Evolutionary conservation across 1,140 invertebrate species (phyloP).

Genomic region (Drosophila suzukii): DNA sequence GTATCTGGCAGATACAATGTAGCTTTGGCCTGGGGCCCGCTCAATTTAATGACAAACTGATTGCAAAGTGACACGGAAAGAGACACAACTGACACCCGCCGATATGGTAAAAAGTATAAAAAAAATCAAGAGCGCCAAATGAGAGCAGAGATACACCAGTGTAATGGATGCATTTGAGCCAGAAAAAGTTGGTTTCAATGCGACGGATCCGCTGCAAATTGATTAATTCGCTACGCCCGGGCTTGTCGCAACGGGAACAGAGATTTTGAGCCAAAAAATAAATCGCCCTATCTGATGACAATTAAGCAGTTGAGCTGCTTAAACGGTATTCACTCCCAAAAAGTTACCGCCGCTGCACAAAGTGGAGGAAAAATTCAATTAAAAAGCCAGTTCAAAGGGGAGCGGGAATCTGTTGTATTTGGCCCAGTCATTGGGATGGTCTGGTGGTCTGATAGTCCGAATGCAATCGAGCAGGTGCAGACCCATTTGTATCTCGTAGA

Average conservation of each 20-base stretch:
- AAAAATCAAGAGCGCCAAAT: constrained; percentile 11
- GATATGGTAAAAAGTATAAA: constrained; percentile 26
- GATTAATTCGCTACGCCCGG: constrained; percentile 66
- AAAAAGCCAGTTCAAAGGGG: constrained; percentile 47
- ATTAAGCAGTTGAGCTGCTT: constrained; percentile 78
- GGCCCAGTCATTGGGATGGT: constrained; percentile 58
- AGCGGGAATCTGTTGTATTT: neutral
- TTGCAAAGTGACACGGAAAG: constrained; percentile 55
- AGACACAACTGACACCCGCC: constrained; percentile 22
- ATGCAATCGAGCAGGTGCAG: constrained; percentile 52
- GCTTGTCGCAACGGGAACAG: constrained; percentile 59
- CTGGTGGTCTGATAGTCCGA: constrained; percentile 44
- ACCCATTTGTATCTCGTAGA: constrained; percentile 52
- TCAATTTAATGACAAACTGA: constrained; percentile 58
- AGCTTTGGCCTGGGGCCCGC: constrained; percentile 1
- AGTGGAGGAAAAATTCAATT: constrained; percentile 60
- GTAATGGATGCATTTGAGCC: constrained; percentile 25
- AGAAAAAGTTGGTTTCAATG: constrained; percentile 31
- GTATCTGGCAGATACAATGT: constrained; percentile 32
- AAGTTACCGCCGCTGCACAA: constrained; percentile 38
- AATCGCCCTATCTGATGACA: constrained; percentile 61
- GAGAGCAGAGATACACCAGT: constrained; percentile 21
- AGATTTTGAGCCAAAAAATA: constrained; percentile 15
- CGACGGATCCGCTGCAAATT: constrained; percentile 59
- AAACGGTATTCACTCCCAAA: constrained; percentile 57